A percentile compares a stretch with the other conserved stretches of the same genome.
Conservation (phyloP, 2,113 vertebrate genomes). For the Phoenicopterus ruber region DNA sequence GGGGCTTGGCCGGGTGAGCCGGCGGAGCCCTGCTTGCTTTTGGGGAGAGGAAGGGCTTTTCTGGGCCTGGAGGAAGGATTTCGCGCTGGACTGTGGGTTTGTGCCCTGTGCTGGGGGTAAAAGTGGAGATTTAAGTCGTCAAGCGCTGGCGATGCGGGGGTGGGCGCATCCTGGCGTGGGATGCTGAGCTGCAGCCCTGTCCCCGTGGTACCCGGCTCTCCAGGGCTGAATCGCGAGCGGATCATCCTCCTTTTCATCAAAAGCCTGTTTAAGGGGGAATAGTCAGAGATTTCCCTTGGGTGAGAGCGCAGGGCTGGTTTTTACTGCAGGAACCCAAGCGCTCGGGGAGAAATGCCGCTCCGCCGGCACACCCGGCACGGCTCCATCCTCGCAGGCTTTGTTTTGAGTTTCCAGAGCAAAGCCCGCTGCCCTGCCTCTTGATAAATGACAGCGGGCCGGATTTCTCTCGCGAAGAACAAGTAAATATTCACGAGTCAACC, state of each 20-base stretch:
- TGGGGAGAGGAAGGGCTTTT: not conserved
- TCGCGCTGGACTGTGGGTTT: not conserved
- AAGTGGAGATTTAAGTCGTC: not conserved
- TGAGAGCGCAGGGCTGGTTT: not conserved
- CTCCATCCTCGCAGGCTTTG: not conserved
- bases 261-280: not conserved
- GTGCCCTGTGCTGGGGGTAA: not conserved
- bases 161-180: not conserved
- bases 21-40: not conserved
- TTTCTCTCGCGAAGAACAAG: not conserved
- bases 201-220: rapidly evolving
- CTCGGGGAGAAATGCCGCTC: rapidly evolving
- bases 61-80: rapidly evolving
- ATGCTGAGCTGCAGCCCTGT: not conserved
- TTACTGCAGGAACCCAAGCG: not conserved
- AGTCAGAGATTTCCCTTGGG: not conserved
- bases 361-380: rapidly evolving
- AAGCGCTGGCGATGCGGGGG: not conserved
- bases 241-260: not conserved
- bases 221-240: rapidly evolving
- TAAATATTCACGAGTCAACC: not conserved
- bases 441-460: not conserved
- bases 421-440: not conserved
- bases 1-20: not conserved
- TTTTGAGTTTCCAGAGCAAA: conserved; percentile 13